Conservation (phyloP, 2,797 vertebrate genomes). For the Pygocentrus nattereri region DNA sequence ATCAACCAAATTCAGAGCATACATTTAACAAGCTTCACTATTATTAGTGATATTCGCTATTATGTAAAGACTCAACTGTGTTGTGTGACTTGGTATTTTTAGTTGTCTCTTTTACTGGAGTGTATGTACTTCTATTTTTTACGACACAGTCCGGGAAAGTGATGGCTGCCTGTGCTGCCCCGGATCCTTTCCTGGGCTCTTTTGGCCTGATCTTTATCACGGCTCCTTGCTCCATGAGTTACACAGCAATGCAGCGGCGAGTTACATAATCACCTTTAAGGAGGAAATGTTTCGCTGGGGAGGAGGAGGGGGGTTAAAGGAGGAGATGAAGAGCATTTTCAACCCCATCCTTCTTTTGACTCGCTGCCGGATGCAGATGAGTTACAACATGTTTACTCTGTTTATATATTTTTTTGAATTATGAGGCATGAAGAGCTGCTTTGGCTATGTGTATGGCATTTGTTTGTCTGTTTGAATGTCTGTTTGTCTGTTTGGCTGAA, state of each 20-base stretch:
- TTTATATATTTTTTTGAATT: slow-evolving; percentile 2
- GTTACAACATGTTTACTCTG: neutral
- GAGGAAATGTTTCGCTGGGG: slow-evolving; percentile 79
- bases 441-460: neutral
- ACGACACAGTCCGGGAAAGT: slow-evolving; percentile 43
- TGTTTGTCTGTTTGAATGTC: neutral
- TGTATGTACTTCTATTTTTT: slow-evolving; percentile 28
- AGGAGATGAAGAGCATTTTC: slow-evolving; percentile 45
- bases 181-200: slow-evolving; percentile 37
- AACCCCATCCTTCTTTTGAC: neutral
- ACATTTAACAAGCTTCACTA: slow-evolving; percentile 5
- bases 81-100: slow-evolving; percentile 41
- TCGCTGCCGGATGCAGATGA: neutral
- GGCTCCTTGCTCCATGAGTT: slow-evolving; percentile 66
- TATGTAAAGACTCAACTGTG: slow-evolving; percentile 11
- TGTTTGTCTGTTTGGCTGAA: neutral
- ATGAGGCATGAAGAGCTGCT: neutral
- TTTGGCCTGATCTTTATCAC: slow-evolving; percentile 64
- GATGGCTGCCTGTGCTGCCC: slow-evolving; percentile 20
- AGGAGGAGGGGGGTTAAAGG: slow-evolving; percentile 54
- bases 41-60: slow-evolving; percentile 13
- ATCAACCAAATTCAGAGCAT: neutral
- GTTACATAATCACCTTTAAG: slow-evolving; percentile 77
- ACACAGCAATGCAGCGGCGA: slow-evolving; percentile 61
- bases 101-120: slow-evolving; percentile 17